Percentiles rank a stretch among this genome's conserved stretches.
Conservation (phyloP, 2,113 vertebrate species). For the Trogon melanurus region DNA sequence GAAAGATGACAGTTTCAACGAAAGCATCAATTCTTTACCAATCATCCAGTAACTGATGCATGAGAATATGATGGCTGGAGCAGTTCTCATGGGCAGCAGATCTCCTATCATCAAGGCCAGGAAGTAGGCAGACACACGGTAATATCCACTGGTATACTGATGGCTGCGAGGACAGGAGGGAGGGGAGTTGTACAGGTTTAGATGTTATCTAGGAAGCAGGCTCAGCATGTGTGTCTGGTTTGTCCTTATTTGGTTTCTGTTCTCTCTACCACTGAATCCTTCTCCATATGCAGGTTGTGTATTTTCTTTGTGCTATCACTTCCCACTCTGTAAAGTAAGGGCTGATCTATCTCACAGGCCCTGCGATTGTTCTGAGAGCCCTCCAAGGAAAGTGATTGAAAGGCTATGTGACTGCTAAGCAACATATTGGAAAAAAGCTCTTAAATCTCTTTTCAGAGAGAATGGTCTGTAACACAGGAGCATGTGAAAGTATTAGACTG, state of each 20-base stretch:
- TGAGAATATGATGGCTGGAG: constrained; percentile 69
- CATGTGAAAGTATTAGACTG: not conserved
- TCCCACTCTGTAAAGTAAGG: not conserved
- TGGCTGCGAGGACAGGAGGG: constrained; percentile 64
- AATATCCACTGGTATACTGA: constrained; percentile 77
- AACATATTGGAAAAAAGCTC: not conserved
- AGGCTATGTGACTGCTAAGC: not conserved
- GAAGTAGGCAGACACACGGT: constrained; percentile 73
- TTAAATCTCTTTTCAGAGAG: not conserved
- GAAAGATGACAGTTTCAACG: not conserved
- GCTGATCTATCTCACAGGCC: not conserved
- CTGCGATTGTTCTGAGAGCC: not conserved
- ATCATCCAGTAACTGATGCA: constrained; percentile 77
- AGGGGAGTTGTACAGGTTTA: constrained; percentile 24
- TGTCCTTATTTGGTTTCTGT: not conserved
- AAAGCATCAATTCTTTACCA: constrained; percentile 64
- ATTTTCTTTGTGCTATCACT: not conserved
- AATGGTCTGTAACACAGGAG: not conserved
- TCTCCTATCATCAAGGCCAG: constrained; percentile 72
- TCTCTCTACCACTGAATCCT: not conserved
- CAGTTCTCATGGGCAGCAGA: constrained; percentile 74
- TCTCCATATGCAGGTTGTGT: not conserved
- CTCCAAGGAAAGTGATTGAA: not conserved
- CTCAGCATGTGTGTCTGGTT: not conserved
- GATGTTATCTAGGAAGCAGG: not conserved